Percentiles rank a stretch among this genome's conserved stretches.
Conservation (phyloP, 2,888 invertebrate genomes). For the Hydraecia micacea region DNA sequence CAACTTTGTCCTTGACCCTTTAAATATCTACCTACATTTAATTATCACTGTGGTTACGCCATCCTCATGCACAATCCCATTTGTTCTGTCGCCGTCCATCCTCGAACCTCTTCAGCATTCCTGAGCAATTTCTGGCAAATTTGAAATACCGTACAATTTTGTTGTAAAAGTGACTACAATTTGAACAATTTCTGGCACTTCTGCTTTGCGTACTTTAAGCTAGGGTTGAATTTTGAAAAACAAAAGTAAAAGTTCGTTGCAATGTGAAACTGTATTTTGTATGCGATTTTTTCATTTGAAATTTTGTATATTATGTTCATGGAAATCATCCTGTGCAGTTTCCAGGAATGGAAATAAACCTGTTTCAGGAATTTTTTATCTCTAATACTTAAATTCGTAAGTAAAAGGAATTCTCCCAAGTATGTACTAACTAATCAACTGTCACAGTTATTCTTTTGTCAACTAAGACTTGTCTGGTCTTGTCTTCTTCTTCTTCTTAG, state of each 20-base stretch:
- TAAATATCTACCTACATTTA: background rate
- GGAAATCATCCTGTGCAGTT: background rate
- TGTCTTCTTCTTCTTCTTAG: too few species aligned
- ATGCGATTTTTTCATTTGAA: background rate
- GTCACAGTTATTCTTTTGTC: background rate
- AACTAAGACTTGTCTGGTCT: background rate
- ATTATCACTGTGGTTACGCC: background rate
- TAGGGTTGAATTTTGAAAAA: constrained; percentile 15
- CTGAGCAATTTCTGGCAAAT: constrained; percentile 33
- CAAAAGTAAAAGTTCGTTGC: background rate
- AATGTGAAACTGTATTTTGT: constrained; percentile 7
- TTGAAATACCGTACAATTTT: constrained; percentile 40
- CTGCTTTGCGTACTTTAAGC: constrained; percentile 26
- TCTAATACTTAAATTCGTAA: background rate
- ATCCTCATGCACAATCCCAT: constrained; percentile 32
- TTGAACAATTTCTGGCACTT: constrained; percentile 44
- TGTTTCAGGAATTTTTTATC: background rate
- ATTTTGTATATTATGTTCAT: background rate
- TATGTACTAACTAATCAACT: background rate
- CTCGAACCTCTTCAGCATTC: constrained; percentile 33
- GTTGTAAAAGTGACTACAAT: constrained; percentile 39
- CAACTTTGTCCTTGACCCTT: background rate
- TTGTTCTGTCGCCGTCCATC: constrained; percentile 30
- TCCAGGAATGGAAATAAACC: background rate
- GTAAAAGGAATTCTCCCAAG: background rate